Evolutionary conservation across 2,113 vertebrate species (phyloP), one percentile per base, ranked within the genome.

Genomic region (Anser cygnoides): DNA sequence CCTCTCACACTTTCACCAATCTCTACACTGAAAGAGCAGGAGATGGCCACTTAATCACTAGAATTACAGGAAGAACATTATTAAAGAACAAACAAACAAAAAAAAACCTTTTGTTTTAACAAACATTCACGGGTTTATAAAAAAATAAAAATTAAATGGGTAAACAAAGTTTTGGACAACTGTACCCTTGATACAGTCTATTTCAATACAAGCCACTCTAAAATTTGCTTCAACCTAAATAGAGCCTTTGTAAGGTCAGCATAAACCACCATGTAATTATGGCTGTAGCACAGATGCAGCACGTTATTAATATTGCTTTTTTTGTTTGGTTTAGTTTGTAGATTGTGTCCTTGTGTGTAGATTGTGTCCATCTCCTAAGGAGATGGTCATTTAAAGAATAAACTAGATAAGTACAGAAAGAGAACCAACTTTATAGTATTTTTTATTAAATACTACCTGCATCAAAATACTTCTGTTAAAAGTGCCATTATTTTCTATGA

Each of bases 1-100:
- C 98, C 98, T 94, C 98, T 96, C 67, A 98, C 98, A 52, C 98
- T 98, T 89, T 98, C 98, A 12, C 98, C 98, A 54, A 98, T 98
- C 97, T 98, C 98, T 79, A 98, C 98, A 28, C 98, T 98, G 92
- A 57, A 96, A 92, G 41, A 96, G 54, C 39, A 95, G 29, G 9
- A 62, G 26, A 89, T 9, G 4, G 41, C n/a, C 0, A 91, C 52
- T 95, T 84, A 74, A 92, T 77, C 19, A 66, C 11, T 37, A 50
- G 16, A 70, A 76, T 66, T 77, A 77, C 50, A 74, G 19, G 22
- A 43, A 66, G 90, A 54, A 12, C 10, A 57, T 78, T 93, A 44
- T 26, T 50, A 55, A 74, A 86, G 43, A 49, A 29, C 3, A 23
- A 19, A n/a, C 50, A 8, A 33, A 57, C n/a, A n/a, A n/a, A n/a